Evolutionary conservation across 2,113 vertebrate genomes (phyloP), one percentile per base, ranked within the genome.

Genomic region (Corythornis cristatus): DNA sequence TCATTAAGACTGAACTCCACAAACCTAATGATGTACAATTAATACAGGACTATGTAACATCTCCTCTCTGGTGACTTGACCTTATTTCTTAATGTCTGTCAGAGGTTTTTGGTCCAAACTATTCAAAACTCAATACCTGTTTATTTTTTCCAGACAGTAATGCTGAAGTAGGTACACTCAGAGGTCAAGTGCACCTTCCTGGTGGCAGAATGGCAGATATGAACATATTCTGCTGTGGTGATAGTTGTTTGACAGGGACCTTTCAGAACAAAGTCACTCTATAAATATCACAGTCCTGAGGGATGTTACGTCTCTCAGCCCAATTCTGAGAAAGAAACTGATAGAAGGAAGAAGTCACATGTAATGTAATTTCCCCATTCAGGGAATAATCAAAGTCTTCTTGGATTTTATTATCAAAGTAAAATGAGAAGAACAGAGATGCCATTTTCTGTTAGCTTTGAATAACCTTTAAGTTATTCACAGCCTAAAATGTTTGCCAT

Each of bases 401-500:
- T 73, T 76, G 33, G 11, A 53, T 48, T 86, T 87, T 31, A 60
- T 42, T 64, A 8, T 71, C 88, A 35, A 76, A 73, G 28, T 22
- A 76, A 84, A 80, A 56, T 64, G 20, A 93, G 43, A 93, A 83
- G 31, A 83, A 19, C 8, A 58, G 62, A 84, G 12, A 68, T 65
- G 56, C 50, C 61, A 35, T 90, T 94, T 89, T 85, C 11, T 66
- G 3, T 64, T 67, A 35, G 16, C 35, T 88, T 78, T 81, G 35
- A 83, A 77, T 56, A 88, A 71, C 9, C 16, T 25, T 61, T 61
- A 75, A 31, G 9, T 17, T 93, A 67, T 45, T 67, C 11, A 71
- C 11, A 40, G 4, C 3, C 12, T 83, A 23, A 21, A 51, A 56
- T 0, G 0, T 77, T 77, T 67, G 26, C 15, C 45, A 9, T 35